Base-by-base conservation (phyloP, 2,113 vertebrate species). In the Genyomyrus donnyi region DNA sequence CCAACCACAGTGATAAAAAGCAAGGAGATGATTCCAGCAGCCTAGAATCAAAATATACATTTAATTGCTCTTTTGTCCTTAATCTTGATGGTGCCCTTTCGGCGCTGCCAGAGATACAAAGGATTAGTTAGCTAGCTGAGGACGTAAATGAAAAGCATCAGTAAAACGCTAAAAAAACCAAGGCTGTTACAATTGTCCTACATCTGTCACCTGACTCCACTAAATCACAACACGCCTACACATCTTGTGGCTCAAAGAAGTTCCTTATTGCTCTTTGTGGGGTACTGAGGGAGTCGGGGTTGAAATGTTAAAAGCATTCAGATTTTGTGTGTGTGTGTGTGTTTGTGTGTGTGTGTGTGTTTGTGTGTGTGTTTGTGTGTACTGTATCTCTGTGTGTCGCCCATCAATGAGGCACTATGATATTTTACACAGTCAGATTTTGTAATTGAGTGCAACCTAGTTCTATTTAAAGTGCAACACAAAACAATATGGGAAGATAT, bases 1-100 rank as follows among this genome's bases (percentile, higher is more conserved):
- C 95, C 95, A 94, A 95, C 94, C 93, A 95, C 92, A 95, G 95
- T 93, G 42, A 89, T 89, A 58, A 70, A 89, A 62, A 74, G 74
- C 35, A 86, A 17, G 7, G 74, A 27, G 70, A 70, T 66, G 21
- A 45, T 70, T 77, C 46, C 19, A 21, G 89, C 24, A 19, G 39
- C 77, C 53, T 49, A 62, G 48, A 85, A 85, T 90, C 87, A 90
- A 90, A 90, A 83, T 83, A 88, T 49, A 84, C 49, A 88, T 88
- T 88, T 90, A 90, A 85, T 88, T 90, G 70, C 49, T 49, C 87
- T 85, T 89, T 77, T 89, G 52, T 90, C 80, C 27, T 89, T 87
- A 87, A 45, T 87, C 21, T 84, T 48, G 35, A 48, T 77, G 85
- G 66, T 19, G 11, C 31, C 49, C 27, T 89, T 80, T 89, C 39